A percentile compares a stretch with the other conserved stretches of the same genome.
Evolutionary conservation across 2,797 vertebrate species (phyloP).

Genomic region (Acestrorhynchus altus): DNA sequence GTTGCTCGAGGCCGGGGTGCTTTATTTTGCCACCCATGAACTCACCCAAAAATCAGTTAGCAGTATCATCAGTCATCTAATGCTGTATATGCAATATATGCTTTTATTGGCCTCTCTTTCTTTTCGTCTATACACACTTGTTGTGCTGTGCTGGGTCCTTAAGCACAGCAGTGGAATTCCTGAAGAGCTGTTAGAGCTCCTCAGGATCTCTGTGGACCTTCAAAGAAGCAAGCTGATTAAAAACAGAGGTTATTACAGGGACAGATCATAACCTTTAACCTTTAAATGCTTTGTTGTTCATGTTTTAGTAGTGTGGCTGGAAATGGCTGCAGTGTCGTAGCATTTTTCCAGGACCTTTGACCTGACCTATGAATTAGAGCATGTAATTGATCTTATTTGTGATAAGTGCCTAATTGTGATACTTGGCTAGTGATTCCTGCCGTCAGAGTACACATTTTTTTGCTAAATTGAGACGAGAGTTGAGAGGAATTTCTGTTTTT

Average conservation of each 20-base stretch:
- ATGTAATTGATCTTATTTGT: background rate
- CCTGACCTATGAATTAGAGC: background rate
- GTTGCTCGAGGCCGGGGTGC: background rate
- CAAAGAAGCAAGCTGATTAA: background rate
- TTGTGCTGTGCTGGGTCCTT: background rate
- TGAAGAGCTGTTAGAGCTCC: constrained; percentile 1
- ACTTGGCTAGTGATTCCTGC: no score
- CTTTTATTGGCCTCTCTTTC: constrained; percentile 3
- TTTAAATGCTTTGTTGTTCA: background rate
- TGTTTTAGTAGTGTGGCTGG: background rate
- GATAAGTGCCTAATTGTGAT: background rate
- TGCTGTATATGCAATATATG: constrained; percentile 5
- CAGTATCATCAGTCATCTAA: background rate
- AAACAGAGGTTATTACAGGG: background rate
- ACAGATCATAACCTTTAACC: background rate
- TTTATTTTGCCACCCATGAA: background rate
- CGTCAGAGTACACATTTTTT: no score
- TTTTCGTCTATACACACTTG: background rate
- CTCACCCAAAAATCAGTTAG: constrained; percentile 32
- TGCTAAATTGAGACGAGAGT: no score
- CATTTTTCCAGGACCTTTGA: background rate
- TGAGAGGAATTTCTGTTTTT: no score
- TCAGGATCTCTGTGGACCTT: constrained; percentile 17
- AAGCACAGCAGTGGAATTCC: background rate
- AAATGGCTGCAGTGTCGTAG: background rate